These are phyloP conservation scores for Metaphire vulgaris DNA, from an alignment of 1,140 invertebrate genomes.

Conservation along the genomic window DNA sequence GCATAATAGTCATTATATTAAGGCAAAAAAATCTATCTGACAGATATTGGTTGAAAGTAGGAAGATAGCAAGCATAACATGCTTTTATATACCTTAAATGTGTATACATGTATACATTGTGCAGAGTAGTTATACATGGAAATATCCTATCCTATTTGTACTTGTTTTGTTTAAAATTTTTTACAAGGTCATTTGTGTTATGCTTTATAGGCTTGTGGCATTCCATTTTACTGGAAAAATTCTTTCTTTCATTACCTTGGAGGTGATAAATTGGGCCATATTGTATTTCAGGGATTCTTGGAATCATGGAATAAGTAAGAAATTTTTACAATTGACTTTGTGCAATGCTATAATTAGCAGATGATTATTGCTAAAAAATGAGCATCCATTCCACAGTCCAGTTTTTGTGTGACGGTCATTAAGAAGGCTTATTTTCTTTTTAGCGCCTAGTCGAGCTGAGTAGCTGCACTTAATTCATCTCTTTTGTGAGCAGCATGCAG, in stretches of 20 bases:
- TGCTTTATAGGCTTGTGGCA: conserved; percentile 46
- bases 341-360: background rate
- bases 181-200: too few relatives aligned
- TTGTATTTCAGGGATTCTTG: conserved; percentile 71
- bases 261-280: conserved; percentile 64
- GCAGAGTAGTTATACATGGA: too few relatives aligned
- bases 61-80: too few relatives aligned
- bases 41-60: too few relatives aligned
- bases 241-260: conserved; percentile 78
- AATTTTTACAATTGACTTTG: background rate
- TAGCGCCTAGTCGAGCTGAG: background rate
- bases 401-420: background rate
- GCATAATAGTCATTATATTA: too few relatives aligned
- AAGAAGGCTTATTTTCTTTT: background rate
- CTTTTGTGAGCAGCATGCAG: background rate
- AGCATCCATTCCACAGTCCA: background rate
- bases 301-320: conserved; percentile 73
- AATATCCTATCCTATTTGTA: too few relatives aligned
- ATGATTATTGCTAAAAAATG: background rate
- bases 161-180: too few relatives aligned
- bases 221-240: conserved; percentile 89
- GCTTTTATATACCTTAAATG: too few relatives aligned
- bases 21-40: too few relatives aligned
- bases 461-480: background rate
- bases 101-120: too few relatives aligned